Evolutionary conservation across 2,888 invertebrate species (phyloP), one percentile per base, ranked within the genome.

Genomic region (Augiades crinisus): DNA sequence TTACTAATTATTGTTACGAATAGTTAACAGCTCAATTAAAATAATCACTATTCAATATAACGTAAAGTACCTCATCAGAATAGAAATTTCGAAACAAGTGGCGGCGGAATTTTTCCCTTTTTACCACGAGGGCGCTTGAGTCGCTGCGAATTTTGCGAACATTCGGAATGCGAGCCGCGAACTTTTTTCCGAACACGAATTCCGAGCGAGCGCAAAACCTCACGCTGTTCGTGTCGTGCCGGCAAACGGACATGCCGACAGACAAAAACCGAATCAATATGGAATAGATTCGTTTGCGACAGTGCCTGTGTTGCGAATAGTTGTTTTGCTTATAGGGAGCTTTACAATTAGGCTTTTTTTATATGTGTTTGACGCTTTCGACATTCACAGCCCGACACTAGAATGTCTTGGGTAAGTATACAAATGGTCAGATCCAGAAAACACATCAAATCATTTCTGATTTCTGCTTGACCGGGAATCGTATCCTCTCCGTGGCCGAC

Each of bases 221-320:
- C 63, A 63, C 65, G 63, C 64, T 60, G 58, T 59, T 58, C 55
- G 62, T 61, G 64, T 62, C 56, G 57, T 55, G 49, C 46, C 52
- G 41, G 58, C 62, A 49, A 46, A 56, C 58, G 37, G 33, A 53
- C 58, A 24, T 30, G 44, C 44, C 40, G 51, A 54, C 44, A 6
- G 17, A 41, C 53, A 53, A 47, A 46, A 54, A 53, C 46, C 36
- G 13, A 16, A 41, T 55, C 17, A 46, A 46, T 55, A 47, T 44
- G 51, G 33, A 45, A 51, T 8, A 19, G 30, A 38, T 37, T 43
- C 34, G 21, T 17, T 13, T 21, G 17, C 37, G 27, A 47, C 45
- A 43, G 33, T 27, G n/a, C n/a, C n/a, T n/a, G n/a, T n/a, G n/a
- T 27, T 13, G 13, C 5, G n/a, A 34, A 27, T 37, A n/a, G n/a